These are phyloP conservation scores for Dicyrtoma fusca DNA, from an alignment of 2,888 invertebrate genomes.

Conservation along the genomic window DNA sequence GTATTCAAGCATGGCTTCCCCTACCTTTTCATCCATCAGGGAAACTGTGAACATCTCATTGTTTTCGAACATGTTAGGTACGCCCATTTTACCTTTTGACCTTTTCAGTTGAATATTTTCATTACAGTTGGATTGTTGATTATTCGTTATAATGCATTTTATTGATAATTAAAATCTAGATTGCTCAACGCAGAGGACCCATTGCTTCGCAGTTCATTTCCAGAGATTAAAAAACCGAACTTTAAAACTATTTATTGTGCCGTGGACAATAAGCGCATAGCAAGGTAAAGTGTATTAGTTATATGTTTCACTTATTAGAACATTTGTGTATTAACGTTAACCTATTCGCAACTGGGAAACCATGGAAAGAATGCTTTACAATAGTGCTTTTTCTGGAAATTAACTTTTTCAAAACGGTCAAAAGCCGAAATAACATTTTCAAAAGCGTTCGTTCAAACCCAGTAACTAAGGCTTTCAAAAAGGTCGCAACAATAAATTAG, in stretches of 20 bases:
- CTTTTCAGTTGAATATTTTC: neutral
- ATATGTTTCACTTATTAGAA: too few relatives aligned
- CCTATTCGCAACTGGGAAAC: too few relatives aligned
- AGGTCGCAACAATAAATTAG: too few relatives aligned
- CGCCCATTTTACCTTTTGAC: neutral
- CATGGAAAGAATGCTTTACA: too few relatives aligned
- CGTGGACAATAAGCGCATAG: constrained; percentile 24
- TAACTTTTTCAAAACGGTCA: too few relatives aligned
- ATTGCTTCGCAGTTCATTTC: neutral
- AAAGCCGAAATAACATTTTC: too few relatives aligned
- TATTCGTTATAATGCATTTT: neutral
- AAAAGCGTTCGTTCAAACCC: too few relatives aligned
- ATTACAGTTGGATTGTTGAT: neutral
- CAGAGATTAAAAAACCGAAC: constrained; percentile 1
- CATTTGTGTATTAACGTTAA: too few relatives aligned
- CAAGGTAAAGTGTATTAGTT: too few relatives aligned
- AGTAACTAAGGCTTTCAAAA: too few relatives aligned
- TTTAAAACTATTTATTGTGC: constrained; percentile 20
- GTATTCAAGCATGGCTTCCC: constrained; percentile 27
- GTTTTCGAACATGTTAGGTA: constrained; percentile 25
- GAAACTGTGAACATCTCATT: constrained; percentile 26
- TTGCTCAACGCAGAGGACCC: neutral
- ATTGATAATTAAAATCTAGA: neutral
- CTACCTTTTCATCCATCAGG: constrained; percentile 19
- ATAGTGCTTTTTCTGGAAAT: too few relatives aligned